Conservation (phyloP, 2,113 vertebrate genomes). For the Cheilinus undulatus region DNA sequence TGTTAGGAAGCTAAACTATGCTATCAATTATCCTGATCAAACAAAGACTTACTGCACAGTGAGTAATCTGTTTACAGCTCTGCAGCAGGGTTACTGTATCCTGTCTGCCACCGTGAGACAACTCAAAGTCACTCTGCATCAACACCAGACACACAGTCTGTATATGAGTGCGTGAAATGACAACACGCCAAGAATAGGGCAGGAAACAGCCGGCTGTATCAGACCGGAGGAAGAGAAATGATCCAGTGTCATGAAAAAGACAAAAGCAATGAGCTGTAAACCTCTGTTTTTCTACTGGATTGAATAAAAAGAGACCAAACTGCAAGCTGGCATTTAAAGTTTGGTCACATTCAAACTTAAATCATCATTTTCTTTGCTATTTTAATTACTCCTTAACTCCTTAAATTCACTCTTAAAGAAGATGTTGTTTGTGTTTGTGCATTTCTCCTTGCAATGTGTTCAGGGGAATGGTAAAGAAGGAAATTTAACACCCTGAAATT, state of each 20-base stretch:
- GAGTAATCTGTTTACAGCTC: slow-evolving; percentile 68
- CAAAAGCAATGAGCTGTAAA: neutral
- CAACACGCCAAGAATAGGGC: neutral
- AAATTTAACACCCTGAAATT: too few relatives aligned
- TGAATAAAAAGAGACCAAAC: too few relatives aligned
- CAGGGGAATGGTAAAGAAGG: too few relatives aligned
- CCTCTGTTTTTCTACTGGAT: neutral
- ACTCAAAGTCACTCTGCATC: slow-evolving; percentile 39
- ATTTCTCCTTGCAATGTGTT: too few relatives aligned
- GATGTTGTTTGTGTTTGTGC: too few relatives aligned
- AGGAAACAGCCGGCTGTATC: neutral
- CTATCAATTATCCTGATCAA: slow-evolving; percentile 81
- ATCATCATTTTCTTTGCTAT: too few relatives aligned
- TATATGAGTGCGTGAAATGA: neutral
- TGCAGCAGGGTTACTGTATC: slow-evolving; percentile 35
- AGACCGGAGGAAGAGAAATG: neutral
- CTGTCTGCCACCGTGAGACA: slow-evolving; percentile 33
- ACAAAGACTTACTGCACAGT: slow-evolving; percentile 67
- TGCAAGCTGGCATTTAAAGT: too few relatives aligned
- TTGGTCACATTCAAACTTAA: too few relatives aligned
- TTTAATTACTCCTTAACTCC: too few relatives aligned
- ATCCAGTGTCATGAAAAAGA: neutral
- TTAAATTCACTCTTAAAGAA: too few relatives aligned
- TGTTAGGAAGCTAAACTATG: slow-evolving; percentile 42
- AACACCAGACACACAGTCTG: neutral